These are phyloP conservation scores for Perca flavescens DNA, from an alignment of 2,113 vertebrate species.

Conservation along the genomic window DNA sequence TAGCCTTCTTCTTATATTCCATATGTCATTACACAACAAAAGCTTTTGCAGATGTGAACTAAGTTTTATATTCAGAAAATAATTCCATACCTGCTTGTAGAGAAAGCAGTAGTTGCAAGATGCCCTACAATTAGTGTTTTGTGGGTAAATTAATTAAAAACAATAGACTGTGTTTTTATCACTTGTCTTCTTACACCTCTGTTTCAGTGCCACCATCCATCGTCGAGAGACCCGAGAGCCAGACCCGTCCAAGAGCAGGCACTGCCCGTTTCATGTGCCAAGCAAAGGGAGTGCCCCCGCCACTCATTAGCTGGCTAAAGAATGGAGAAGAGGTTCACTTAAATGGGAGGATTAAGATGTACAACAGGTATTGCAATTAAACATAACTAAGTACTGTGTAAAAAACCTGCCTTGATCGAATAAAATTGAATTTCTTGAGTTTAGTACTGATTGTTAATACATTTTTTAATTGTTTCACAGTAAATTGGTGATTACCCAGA, in stretches of 20 bases:
- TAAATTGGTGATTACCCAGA: slow-evolving; percentile 99
- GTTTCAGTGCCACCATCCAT: slow-evolving; percentile 91
- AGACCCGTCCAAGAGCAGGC: slow-evolving; percentile 95
- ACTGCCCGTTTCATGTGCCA: slow-evolving; percentile 97
- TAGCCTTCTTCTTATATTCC: neutral
- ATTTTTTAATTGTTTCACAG: slow-evolving; percentile 73
- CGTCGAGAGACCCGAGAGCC: slow-evolving; percentile 94
- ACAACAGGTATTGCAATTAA: slow-evolving; percentile 89
- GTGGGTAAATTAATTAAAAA: too few relatives aligned
- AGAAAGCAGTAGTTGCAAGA: neutral
- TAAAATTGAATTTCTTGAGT: neutral
- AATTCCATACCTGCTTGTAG: neutral
- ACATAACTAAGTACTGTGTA: neutral
- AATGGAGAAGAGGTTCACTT: slow-evolving; percentile 93
- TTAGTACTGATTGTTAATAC: neutral
- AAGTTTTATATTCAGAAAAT: neutral
- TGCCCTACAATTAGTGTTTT: neutral
- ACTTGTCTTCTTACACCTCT: neutral
- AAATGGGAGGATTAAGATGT: slow-evolving; percentile 98
- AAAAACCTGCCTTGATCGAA: neutral
- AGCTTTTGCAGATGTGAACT: neutral
- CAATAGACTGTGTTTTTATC: neutral
- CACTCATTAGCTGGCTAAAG: slow-evolving; percentile 95
- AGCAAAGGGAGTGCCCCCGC: slow-evolving; percentile 91
- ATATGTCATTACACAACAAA: neutral